A percentile compares a stretch with the other conserved stretches of the same genome.
These are phyloP conservation scores for Calephelis perditalis DNA, from an alignment of 2,888 invertebrate species.

Conservation along the genomic window DNA sequence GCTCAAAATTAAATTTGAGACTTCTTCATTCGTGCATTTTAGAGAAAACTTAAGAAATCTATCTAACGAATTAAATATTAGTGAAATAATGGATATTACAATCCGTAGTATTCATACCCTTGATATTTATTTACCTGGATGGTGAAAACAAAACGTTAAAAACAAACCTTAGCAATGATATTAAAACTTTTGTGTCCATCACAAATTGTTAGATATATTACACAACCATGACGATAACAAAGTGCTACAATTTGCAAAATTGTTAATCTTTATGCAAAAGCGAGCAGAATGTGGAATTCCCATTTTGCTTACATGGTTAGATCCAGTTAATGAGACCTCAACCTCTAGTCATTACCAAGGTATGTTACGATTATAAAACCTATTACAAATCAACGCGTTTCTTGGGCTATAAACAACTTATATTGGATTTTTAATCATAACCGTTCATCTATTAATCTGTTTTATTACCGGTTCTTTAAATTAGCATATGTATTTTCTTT, in stretches of 20 bases:
- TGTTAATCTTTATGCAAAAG: background rate
- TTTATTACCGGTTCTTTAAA: background rate
- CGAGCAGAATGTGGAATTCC: background rate
- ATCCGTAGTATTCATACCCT: background rate
- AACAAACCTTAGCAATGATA: too few species aligned
- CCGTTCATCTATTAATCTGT: slow-evolving; percentile 2
- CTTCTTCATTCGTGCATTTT: too few species aligned
- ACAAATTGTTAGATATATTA: background rate
- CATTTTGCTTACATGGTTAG: background rate
- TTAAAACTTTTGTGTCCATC: too few species aligned
- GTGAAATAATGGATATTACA: background rate
- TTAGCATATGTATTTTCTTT: background rate
- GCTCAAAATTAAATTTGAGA: too few species aligned
- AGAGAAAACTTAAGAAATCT: too few species aligned
- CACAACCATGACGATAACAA: background rate
- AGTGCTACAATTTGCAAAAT: background rate
- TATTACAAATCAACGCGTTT: background rate
- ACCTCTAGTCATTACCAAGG: background rate
- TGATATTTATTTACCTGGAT: background rate
- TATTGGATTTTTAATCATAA: slow-evolving; percentile 1
- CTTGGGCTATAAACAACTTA: background rate
- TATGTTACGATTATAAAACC: background rate
- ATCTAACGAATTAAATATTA: too few species aligned
- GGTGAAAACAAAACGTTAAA: background rate
- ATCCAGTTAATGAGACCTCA: background rate